Percentiles rank a stretch among this genome's conserved stretches.
Conservation (phyloP, 2,797 vertebrate species). For the Philypnodon macrostomus region DNA sequence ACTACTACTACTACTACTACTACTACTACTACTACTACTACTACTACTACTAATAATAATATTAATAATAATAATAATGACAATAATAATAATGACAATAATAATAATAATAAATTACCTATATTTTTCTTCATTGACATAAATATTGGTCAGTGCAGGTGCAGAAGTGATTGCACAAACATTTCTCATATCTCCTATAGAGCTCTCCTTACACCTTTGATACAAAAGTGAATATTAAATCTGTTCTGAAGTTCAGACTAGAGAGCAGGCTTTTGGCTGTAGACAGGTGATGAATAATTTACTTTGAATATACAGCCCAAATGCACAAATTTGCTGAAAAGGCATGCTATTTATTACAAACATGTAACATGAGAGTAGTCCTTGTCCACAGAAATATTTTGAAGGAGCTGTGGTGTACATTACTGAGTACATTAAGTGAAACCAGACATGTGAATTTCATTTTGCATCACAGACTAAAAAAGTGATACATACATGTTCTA, state of each 20-base stretch:
- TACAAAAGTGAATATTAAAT: constrained; percentile 10
- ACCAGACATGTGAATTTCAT: background rate
- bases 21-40: background rate
- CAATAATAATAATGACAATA: background rate
- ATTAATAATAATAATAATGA: background rate
- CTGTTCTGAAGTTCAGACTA: constrained; percentile 38
- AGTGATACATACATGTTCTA: no score
- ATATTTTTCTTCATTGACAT: constrained; percentile 5
- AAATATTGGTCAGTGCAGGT: constrained; percentile 36
- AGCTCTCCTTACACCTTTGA: constrained; percentile 14
- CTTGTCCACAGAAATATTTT: constrained; percentile 4
- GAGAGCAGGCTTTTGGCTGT: constrained; percentile 10
- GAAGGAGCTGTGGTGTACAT: constrained; percentile 12
- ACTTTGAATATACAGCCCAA: constrained; percentile 17
- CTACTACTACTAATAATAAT: background rate
- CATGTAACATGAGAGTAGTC: constrained; percentile 15
- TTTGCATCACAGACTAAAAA: background rate
- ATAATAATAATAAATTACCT: no score
- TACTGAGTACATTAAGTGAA: background rate
- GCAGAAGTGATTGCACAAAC: constrained; percentile 13
- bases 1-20: background rate
- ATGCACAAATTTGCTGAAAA: constrained; percentile 24
- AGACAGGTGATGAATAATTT: background rate
- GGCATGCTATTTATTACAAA: constrained; percentile 25
- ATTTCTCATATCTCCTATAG: constrained; percentile 12